Percentiles rank a stretch among this genome's conserved stretches.
Conservation (phyloP, 2,888 invertebrate genomes). For the Venusia cambrica region DNA sequence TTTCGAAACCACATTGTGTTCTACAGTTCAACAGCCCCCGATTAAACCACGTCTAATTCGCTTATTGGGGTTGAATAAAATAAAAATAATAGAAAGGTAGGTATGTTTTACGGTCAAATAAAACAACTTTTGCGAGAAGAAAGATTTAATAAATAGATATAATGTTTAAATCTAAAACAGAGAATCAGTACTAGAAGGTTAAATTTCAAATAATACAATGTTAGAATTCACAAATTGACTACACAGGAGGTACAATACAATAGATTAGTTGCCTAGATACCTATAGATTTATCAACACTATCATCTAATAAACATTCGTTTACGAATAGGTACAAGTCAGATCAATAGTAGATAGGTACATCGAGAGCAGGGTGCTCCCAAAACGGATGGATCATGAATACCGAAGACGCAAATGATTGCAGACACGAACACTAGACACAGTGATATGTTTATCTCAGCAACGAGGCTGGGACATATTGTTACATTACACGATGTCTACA, state of each 20-base stretch:
- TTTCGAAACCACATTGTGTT: no score
- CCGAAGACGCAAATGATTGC: constrained; percentile 24
- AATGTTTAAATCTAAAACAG: constrained; percentile 73
- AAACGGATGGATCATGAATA: constrained; percentile 35
- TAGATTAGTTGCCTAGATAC: constrained; percentile 45
- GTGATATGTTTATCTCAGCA: constrained; percentile 30
- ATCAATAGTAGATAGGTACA: constrained; percentile 12
- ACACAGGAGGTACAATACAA: constrained; percentile 43
- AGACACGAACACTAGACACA: constrained; percentile 25
- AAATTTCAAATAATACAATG: constrained; percentile 56
- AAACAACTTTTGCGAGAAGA: constrained; percentile 69
- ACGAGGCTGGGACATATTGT: constrained; percentile 8
- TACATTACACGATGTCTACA: no score
- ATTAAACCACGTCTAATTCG: no score
- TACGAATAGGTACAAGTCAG: constrained; percentile 26
- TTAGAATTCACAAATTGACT: constrained; percentile 62
- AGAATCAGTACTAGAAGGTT: constrained; percentile 64
- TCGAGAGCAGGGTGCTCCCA: constrained; percentile 63
- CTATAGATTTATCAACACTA: constrained; percentile 35
- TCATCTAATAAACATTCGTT: constrained; percentile 31
- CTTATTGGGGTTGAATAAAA: no score
- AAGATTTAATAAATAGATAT: constrained; percentile 80
- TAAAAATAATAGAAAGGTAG: no score
- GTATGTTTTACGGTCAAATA: no score
- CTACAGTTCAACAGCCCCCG: no score